A percentile compares a stretch with the other conserved stretches of the same genome.
phyloP scores from a whole-genome alignment of 1,140 invertebrate genomes.

The Stratiolaelaps scimitus region DNA sequence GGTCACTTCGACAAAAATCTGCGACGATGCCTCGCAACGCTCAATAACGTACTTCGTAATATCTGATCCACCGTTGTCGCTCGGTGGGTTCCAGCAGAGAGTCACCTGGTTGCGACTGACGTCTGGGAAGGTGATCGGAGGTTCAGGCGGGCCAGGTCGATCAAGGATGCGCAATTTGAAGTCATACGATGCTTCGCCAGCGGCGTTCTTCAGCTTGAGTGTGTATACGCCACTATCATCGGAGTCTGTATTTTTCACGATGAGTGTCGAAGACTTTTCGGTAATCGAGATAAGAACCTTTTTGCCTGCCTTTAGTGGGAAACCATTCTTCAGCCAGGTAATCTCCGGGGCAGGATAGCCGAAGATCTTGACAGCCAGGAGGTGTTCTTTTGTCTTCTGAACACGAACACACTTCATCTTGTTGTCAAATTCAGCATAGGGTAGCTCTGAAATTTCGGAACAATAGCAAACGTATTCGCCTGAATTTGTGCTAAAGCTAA shows the following conservation, averaged over 20 bases:
- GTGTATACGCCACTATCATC: conserved; percentile 54
- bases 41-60: conserved; percentile 66
- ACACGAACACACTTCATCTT: conserved; percentile 42
- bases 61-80: conserved; percentile 62
- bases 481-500: no score
- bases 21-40: conserved; percentile 50
- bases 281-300: conserved; percentile 48
- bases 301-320: conserved; percentile 40
- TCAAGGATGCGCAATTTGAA: conserved; percentile 66
- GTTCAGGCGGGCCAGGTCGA: conserved; percentile 65
- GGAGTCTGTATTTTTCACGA: conserved; percentile 49
- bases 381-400: conserved; percentile 49
- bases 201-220: conserved; percentile 53
- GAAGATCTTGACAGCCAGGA: conserved; percentile 48
- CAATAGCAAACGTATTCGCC: neutral
- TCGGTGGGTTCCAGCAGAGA: conserved; percentile 65
- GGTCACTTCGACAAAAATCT: conserved; percentile 12
- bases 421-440: conserved; percentile 50
- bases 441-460: conserved; percentile 45
- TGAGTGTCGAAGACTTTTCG: conserved; percentile 50
- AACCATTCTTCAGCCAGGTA: conserved; percentile 52
- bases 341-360: conserved; percentile 56
- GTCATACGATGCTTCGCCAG: conserved; percentile 55
- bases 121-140: conserved; percentile 57
- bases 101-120: conserved; percentile 57